phyloP scores from a whole-genome alignment of 1,140 invertebrate genomes.

The Temnothorax nylanderi region DNA sequence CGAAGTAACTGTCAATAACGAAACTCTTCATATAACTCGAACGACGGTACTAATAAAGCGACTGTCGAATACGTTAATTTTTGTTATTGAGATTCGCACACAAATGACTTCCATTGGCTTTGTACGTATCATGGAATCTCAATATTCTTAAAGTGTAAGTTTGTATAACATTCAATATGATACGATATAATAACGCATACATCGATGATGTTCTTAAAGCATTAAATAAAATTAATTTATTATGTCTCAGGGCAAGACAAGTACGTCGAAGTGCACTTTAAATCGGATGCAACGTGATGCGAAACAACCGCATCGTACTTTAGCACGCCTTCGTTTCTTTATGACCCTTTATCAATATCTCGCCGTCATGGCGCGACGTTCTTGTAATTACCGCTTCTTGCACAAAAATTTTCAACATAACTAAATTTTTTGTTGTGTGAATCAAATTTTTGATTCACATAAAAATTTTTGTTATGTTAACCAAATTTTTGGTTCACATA shows the following conservation, averaged over 20 bases:
- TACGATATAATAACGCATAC: background rate
- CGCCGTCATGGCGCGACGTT: background rate
- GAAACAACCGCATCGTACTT: background rate
- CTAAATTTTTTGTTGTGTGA: no score
- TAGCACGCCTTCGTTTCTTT: conserved; percentile 6
- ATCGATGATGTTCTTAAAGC: background rate
- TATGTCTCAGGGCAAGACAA: background rate
- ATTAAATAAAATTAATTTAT: conserved; percentile 29
- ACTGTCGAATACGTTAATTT: conserved; percentile 24
- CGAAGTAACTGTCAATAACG: background rate
- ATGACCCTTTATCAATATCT: conserved; percentile 16
- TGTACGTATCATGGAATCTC: background rate
- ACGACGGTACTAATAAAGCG: background rate
- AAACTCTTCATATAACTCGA: background rate
- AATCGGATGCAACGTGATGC: conserved; percentile 4
- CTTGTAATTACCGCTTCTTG: conserved; percentile 43
- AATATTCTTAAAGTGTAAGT: background rate
- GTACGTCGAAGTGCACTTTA: conserved; percentile 39
- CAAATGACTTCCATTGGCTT: background rate
- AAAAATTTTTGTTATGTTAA: no score
- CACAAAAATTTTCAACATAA: no score
- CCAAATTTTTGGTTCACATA: no score
- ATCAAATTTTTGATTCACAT: no score
- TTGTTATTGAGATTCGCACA: background rate
- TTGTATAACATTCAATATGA: background rate